Base-by-base conservation (phyloP, 1,140 invertebrate species). In the Bombus turneri region DNA sequence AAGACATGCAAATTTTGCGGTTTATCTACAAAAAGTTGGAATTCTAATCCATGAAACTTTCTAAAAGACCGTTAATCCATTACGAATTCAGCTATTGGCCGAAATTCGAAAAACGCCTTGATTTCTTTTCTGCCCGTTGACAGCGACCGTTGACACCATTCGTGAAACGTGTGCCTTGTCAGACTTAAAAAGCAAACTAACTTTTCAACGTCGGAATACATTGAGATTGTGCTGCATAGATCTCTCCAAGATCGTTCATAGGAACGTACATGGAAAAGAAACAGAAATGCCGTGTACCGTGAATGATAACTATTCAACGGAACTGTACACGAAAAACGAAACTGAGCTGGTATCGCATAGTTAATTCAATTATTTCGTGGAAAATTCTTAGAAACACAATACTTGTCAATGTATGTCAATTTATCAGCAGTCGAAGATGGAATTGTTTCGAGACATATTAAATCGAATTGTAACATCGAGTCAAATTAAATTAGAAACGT, bases 31-130 rank as follows among this genome's bases (percentile, higher is more conserved):
- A 57, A 47, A 43, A n/a, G 2, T 68, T 53, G 28, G 22, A 1
- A 57, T 34, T 5, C 25, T 72, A n/a, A n/a, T 69, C 72, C n/a
- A 82, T 74, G 64, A 62, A n/a, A 88, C 92, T 93, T 93, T 92
- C 92, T 93, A 93, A 93, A 92, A 93, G 43, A 90, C 93, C 92
- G 92, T 94, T 93, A 93, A 93, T 88, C 43, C 85, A 93, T 93
- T 93, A 89, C 43, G 53, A 83, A 94, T 93, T 92, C 93, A 91
- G 43, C 62, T 78, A 88, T 86, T 86, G 93, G 85, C 88, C 85
- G 89, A 92, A 93, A 93, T 92, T 81, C 79, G 28, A 66, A 83
- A 83, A 34, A 66, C 74, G 28, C 6, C 28, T 13, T 75, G 13
- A 31, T 72, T 85, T 78, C 41, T 37, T 57, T 18, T 59, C 28